phyloP scores from a whole-genome alignment of 2,888 invertebrate species.

The Stenchaetothrips biformis region DNA sequence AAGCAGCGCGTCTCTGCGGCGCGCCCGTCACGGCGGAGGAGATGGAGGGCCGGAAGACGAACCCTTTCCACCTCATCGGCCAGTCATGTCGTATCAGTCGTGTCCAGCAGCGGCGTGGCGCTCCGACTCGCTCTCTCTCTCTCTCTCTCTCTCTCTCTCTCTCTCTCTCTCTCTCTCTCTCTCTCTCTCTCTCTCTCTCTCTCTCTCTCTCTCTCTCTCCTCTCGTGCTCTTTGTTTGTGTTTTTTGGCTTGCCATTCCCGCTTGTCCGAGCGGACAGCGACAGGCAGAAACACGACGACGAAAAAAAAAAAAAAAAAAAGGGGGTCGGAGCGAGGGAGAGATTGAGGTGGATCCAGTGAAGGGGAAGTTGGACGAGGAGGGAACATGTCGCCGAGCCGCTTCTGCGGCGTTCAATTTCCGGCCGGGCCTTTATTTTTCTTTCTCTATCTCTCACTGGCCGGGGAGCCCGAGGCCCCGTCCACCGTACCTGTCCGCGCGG shows the following conservation, averaged over 20 bases:
- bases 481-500: not conserved
- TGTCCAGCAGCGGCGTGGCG: not conserved
- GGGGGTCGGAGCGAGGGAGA: constrained; percentile 28
- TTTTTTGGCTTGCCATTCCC: constrained; percentile 32
- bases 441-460: not conserved
- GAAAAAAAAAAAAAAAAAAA: constrained; percentile 28
- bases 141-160: not conserved
- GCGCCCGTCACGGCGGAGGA: not conserved
- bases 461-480: not conserved
- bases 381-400: constrained; percentile 35
- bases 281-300: constrained; percentile 32
- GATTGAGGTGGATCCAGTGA: not conserved
- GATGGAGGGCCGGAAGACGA: too few species aligned
- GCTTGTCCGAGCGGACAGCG: constrained; percentile 20
- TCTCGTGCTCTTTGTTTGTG: constrained; percentile 35
- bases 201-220: constrained; percentile 19
- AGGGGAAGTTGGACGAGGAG: constrained; percentile 15
- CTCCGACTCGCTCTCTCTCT: not conserved
- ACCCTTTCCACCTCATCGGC: too few species aligned
- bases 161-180: not conserved
- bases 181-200: too few species aligned
- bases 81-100: too few species aligned
- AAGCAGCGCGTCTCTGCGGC: too few species aligned
- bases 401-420: constrained; percentile 35
- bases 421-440: constrained; percentile 29